Base-by-base conservation (phyloP, 2,797 vertebrate species). In the Intellagama lesueurii region DNA sequence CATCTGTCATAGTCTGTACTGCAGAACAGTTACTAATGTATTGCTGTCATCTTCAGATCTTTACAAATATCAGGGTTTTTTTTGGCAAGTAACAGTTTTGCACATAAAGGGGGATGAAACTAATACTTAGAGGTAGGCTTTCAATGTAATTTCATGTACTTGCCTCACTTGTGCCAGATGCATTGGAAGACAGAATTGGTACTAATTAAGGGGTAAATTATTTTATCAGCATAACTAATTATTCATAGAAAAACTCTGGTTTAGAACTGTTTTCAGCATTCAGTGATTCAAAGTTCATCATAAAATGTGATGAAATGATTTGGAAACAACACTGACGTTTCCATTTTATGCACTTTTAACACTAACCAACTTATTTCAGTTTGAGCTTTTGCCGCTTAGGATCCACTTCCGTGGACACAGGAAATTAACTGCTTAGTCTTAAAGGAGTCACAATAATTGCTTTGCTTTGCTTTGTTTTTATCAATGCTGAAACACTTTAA, bases 1-100 rank as follows among this genome's bases (percentile, higher is more conserved):
- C 69, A 73, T 89, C 66, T 81, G 83, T 60, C 78, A 89, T 47
- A 32, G 5, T 60, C 35, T 79, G 49, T 85, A 76, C 68, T 85
- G 40, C 40, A 85, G 52, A 73, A 75, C 24, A 86, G 12, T 86
- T 73, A 68, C n/a, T 81, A 80, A 85, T 86, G 35, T 7, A 35
- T 75, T 85, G 30, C 44, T 85, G 77, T 68, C 78, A 86, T 86
- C 16, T 32, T 60, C 7, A 19, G 56, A 81, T 75, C 35, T 86
- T 81, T 69, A 86, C 28, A 89, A 89, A 86, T 70, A 86, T 47
- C 30, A 44, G 7, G 40, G 40, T 40, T 40, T 75, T 78, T 35
- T 78, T 4, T 80, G 28, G 66, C 85, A 12, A 30, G 64, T 90
- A 1, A 9, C 78, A 28, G 17, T 16, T 44, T 56, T 91, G n/a